Percentiles rank a stretch among this genome's conserved stretches.
Conservation (phyloP, 2,113 vertebrate species). For the Dolichallabes microphthalmus region DNA sequence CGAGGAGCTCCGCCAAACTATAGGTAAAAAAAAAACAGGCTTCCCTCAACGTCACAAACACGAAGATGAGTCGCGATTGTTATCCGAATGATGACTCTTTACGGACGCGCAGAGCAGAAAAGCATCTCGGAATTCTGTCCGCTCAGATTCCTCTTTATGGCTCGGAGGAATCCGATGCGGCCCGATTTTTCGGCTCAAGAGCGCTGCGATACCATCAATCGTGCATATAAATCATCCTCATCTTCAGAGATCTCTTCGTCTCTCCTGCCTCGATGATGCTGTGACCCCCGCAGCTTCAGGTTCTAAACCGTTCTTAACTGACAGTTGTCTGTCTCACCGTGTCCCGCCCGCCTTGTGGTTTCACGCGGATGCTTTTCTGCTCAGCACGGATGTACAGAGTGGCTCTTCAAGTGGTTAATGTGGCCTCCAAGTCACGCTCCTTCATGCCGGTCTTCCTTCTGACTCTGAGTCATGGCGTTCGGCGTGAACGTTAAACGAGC, state of each 20-base stretch:
- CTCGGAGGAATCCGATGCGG: not conserved
- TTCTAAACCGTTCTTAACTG: not conserved
- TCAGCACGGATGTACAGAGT: not conserved
- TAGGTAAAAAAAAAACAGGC: constrained; percentile 76
- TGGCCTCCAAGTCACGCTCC: too few relatives aligned
- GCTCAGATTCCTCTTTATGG: not conserved
- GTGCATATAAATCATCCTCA: too few relatives aligned
- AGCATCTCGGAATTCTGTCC: not conserved
- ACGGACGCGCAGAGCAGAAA: not conserved
- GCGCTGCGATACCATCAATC: too few relatives aligned
- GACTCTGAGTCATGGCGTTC: not conserved
- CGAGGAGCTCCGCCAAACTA: constrained; percentile 86
- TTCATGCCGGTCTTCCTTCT: not conserved
- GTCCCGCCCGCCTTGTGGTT: not conserved
- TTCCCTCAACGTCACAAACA: not conserved
- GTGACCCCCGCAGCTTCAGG: too few relatives aligned
- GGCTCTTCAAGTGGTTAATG: not conserved
- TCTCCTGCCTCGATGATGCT: too few relatives aligned
- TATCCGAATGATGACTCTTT: not conserved
- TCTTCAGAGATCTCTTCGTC: too few relatives aligned
- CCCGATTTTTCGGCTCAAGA: too few relatives aligned
- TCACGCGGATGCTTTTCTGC: not conserved
- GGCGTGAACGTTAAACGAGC: not conserved
- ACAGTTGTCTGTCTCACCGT: not conserved
- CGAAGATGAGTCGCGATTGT: not conserved